Base-by-base conservation (phyloP, 1,140 invertebrate species). In the Tribolium madens region DNA sequence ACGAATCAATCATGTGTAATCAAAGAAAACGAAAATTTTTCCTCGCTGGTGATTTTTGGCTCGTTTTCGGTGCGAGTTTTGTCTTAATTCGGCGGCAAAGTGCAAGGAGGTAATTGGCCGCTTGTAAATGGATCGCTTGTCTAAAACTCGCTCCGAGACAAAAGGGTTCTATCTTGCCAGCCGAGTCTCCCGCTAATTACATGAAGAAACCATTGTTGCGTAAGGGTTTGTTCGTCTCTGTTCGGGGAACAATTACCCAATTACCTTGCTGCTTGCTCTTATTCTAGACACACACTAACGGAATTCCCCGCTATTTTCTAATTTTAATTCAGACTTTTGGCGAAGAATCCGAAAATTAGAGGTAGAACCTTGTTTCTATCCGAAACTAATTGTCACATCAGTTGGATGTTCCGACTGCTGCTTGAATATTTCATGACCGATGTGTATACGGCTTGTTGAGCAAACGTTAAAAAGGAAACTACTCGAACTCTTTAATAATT, bases 151-250 rank as follows among this genome's bases (percentile, higher is more conserved):
- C 48, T 26, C 36, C 12, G 33, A 52, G 76, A 50, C 60, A 71
- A 75, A 75, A 73, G 76, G 76, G 48, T 78, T 77, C 75, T 75
- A 78, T 80, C 77, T 80, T 77, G 21, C 75, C 72, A 53, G 73
- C 77, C 76, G 69, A 77, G 78, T 79, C 77, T 73, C 71, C 76
- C 78, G 74, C 80, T 81, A 81, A 81, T 81, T 81, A 81, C 80
- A 79, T 76, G 74, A 73, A 81, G 75, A 78, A 78, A 79, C 80
- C 80, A 79, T 81, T 81, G 80, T 79, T 81, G 78, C 80, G 80
- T 81, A 78, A 79, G 76, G 78, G 76, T 81, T 81, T 81, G 72
- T 50, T 76, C 79, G 73, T 69, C 50, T 48, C 76, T 53, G 75
- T 52, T 81, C 75, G 42, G 18, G 75, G 80, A 81, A 81, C 80